Evolutionary conservation across 1,140 invertebrate genomes (phyloP).

Genomic region (Neoseiulus cucumeris): DNA sequence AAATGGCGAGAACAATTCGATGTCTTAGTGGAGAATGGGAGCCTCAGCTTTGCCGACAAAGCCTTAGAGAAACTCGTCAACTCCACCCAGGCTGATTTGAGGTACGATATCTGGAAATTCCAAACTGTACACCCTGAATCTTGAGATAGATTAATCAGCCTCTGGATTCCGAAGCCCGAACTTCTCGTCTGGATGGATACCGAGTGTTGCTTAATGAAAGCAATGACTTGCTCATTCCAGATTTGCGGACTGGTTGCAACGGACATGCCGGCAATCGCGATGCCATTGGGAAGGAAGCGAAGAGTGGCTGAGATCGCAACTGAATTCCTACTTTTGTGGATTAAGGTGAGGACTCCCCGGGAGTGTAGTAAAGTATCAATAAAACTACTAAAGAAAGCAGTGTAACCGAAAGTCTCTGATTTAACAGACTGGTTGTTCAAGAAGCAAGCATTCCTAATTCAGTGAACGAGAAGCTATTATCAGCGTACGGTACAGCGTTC

Average conservation of each 20-base stretch:
- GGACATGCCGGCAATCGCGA: slow-evolving; percentile 4
- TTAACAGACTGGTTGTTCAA: neutral
- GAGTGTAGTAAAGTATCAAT: neutral
- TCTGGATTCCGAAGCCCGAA: neutral
- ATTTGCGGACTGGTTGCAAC: neutral
- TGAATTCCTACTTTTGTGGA: neutral
- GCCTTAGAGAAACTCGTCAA: neutral
- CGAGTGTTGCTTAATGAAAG: neutral
- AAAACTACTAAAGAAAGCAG: neutral
- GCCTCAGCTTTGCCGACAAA: neutral
- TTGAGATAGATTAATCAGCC: neutral
- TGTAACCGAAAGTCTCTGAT: neutral
- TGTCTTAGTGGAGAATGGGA: neutral
- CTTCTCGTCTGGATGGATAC: neutral
- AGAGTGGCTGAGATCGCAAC: neutral
- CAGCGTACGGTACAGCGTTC: neutral
- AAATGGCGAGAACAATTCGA: slow-evolving; percentile 4
- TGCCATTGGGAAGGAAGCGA: slow-evolving; percentile 9
- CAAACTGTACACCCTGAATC: neutral
- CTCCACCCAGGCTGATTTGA: neutral
- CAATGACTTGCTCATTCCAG: neutral
- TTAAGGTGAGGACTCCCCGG: neutral
- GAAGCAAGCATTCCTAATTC: neutral
- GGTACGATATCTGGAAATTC: neutral
- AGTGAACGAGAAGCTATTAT: neutral